Evolutionary conservation across 1,140 invertebrate genomes (phyloP), one percentile per base, ranked within the genome.

Genomic region (Ruditapes philippinarum): DNA sequence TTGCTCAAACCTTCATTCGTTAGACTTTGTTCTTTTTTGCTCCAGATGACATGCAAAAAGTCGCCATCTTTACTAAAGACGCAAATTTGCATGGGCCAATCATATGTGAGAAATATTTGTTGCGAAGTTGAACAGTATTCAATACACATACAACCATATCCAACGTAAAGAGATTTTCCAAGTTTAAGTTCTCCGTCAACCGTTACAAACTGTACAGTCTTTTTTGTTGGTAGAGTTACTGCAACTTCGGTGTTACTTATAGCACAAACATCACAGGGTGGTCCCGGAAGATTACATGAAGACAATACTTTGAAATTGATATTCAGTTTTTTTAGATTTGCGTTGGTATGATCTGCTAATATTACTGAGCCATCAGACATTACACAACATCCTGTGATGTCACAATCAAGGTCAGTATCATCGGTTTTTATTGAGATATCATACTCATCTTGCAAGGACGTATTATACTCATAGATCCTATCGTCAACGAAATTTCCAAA

Each of bases 321-420:
- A 36, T 84, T 65, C 28, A 84, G 19, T 33, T 84, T 84, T 49
- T 84, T 84, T 57, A 84, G 14, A 28, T 73, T 84, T 19, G 82
- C 82, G 31, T 84, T 84, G 12, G 19, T n/a, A 28, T 57, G 62
- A 40, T 84, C 82, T 33, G 68, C 65, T 17, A 84, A 68, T 36
- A 84, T 54, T 19, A 84, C 49, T 33, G 40, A 19, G 25, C 82
- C 82, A 36, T 70, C 28, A 19, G 28, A 28, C 33, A 84, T 65
- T 22, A 84, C 82, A 74, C 82, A 84, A 36, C 82, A 84, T 5
- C 60, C 62, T 4, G 82, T 84, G 40, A 84, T 84, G 68, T 84
- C 68, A 73, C 82, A 70, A 22, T 84, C 82, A 28, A 31, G 31
- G 45, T 70, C 60, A 25, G n/a, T 17, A 12, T 84, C 82, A 74